A percentile compares a stretch with the other conserved stretches of the same genome.
These are phyloP conservation scores for Trachymyrmex septentrionalis DNA, from an alignment of 1,140 invertebrate species.

Conservation along the genomic window DNA sequence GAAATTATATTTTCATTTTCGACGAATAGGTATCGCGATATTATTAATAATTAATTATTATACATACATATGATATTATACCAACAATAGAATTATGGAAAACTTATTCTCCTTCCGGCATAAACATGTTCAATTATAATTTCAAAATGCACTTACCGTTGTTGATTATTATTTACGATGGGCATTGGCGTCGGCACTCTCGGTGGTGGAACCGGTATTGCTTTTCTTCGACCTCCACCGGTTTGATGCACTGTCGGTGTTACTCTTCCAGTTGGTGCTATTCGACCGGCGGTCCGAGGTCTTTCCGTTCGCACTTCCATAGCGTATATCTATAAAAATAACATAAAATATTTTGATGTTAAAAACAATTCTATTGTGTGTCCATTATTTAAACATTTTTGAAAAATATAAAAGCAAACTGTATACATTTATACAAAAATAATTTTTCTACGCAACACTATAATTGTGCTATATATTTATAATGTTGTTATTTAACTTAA, in stretches of 20 bases:
- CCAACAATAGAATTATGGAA: no score
- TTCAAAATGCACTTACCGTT: slow-evolving; percentile 77
- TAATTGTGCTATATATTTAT: neutral
- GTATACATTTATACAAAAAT: neutral
- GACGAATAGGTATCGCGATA: neutral
- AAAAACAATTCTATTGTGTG: neutral
- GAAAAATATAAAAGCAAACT: neutral
- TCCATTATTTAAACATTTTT: neutral
- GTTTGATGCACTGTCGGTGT: slow-evolving; percentile 83
- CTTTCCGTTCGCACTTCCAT: slow-evolving; percentile 84
- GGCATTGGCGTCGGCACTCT: slow-evolving; percentile 85
- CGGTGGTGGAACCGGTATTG: slow-evolving; percentile 84
- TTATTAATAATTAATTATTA: slow-evolving; percentile 8
- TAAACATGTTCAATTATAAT: neutral
- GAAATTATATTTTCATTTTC: neutral
- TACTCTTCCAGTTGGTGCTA: slow-evolving; percentile 83
- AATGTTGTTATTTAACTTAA: slow-evolving; percentile 21
- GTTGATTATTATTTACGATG: slow-evolving; percentile 82
- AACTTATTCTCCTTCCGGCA: neutral
- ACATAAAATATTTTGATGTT: slow-evolving; percentile 19
- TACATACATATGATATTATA: neutral
- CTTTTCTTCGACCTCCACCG: slow-evolving; percentile 82
- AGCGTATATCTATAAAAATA: slow-evolving; percentile 75
- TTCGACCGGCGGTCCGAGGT: slow-evolving; percentile 82
- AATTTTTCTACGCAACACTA: neutral